These are phyloP conservation scores for Leucopsar rothschildi DNA, from an alignment of 2,113 vertebrate species.

Conservation along the genomic window DNA sequence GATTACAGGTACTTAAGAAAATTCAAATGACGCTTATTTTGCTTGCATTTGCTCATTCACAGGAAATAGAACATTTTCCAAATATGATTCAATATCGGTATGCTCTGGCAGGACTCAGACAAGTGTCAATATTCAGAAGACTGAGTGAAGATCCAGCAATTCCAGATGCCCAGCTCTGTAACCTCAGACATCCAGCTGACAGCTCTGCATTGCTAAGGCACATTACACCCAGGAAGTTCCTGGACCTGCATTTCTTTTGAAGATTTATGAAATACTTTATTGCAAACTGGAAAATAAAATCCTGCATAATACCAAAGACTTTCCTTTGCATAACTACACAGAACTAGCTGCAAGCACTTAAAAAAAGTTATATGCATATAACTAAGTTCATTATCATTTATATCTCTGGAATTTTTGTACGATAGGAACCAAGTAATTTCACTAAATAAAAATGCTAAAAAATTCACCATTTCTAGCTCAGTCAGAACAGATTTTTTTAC, in stretches of 20 bases:
- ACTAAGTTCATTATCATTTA: background rate
- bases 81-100: fast-evolving
- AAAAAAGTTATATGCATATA: background rate
- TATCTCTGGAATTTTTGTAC: background rate
- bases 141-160: background rate
- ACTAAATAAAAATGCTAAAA: background rate
- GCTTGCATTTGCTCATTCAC: background rate
- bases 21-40: background rate
- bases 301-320: background rate
- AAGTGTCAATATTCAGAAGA: background rate
- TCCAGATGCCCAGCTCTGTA: background rate
- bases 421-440: background rate
- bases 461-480: background rate
- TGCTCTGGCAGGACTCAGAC: background rate
- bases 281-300: background rate
- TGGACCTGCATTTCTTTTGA: background rate
- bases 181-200: background rate
- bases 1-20: background rate
- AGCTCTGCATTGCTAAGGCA: background rate
- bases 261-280: background rate
- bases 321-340: background rate
- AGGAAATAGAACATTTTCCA: background rate
- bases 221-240: background rate
- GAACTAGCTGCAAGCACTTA: background rate
- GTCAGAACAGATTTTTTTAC: background rate